These are phyloP conservation scores for Cottus gobio DNA, from an alignment of 2,113 vertebrate genomes.

Conservation along the genomic window DNA sequence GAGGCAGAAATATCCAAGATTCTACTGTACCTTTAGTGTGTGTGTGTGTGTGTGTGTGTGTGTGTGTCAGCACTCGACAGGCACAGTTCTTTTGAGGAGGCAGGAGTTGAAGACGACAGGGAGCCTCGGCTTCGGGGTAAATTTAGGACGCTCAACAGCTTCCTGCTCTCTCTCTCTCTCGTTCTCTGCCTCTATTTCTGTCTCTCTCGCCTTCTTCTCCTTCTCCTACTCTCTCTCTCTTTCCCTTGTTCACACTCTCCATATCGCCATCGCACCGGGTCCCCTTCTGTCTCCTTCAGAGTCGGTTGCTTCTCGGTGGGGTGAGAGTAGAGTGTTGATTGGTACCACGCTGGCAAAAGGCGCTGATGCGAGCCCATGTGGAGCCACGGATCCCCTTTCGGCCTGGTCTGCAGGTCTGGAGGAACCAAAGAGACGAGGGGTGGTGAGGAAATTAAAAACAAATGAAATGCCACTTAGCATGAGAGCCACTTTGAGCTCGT, in stretches of 20 bases:
- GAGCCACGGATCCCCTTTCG: constrained; percentile 42
- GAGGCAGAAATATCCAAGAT: constrained; percentile 16
- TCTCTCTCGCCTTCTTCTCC: constrained; percentile 4
- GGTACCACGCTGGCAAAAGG: constrained; percentile 76
- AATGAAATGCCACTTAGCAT: constrained; percentile 35
- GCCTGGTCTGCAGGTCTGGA: constrained; percentile 60
- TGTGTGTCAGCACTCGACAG: constrained; percentile 22
- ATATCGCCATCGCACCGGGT: constrained; percentile 58
- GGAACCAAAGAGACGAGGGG: constrained; percentile 53
- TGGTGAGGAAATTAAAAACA: constrained; percentile 41
- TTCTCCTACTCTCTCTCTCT: constrained; percentile 1
- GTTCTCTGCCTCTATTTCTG: constrained; percentile 59
- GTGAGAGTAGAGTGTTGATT: constrained; percentile 80
- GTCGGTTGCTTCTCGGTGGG: constrained; percentile 66
- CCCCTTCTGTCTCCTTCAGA: constrained; percentile 69
- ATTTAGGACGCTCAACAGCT: constrained; percentile 58
- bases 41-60: constrained; percentile 25
- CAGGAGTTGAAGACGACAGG: constrained; percentile 47
- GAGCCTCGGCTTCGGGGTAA: constrained; percentile 42
- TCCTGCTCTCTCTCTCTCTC: constrained; percentile 46
- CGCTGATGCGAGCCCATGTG: constrained; percentile 51
- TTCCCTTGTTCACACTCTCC: constrained; percentile 40
- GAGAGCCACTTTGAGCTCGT: constrained; percentile 21
- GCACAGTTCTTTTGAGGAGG: constrained; percentile 56
- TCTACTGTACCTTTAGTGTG: constrained; percentile 34